Conservation (phyloP, 2,797 vertebrate species). For the Coracias cyanogaster region DNA sequence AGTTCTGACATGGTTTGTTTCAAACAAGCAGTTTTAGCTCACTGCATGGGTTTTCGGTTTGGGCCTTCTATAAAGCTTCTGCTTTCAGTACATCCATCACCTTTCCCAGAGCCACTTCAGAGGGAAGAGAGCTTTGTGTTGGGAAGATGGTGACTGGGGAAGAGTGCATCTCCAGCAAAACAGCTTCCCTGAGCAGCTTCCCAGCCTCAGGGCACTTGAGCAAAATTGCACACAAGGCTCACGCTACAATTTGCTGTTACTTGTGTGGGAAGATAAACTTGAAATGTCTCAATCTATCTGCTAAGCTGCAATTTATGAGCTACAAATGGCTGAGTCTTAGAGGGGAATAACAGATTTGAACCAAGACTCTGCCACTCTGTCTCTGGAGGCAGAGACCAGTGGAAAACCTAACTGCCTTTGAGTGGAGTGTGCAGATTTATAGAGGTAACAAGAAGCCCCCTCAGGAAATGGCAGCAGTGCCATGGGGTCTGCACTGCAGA, state of each 20-base stretch:
- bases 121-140: background rate
- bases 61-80: background rate
- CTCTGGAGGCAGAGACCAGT: background rate
- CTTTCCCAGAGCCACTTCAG: background rate
- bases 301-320: slow-evolving; percentile 11
- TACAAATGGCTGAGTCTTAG: slow-evolving; percentile 27
- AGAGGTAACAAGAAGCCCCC: background rate
- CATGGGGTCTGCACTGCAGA: background rate
- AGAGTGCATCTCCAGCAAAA: background rate
- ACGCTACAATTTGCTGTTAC: background rate
- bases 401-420: background rate
- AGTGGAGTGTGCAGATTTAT: background rate
- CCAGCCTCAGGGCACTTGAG: background rate
- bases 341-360: background rate
- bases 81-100: background rate
- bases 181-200: background rate
- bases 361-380: background rate
- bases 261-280: slow-evolving; percentile 37
- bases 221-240: background rate
- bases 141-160: background rate
- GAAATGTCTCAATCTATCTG: background rate
- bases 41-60: background rate
- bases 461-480: background rate
- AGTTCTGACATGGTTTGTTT: background rate
- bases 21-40: background rate